Evolutionary conservation across 2,888 invertebrate genomes (phyloP).

Genomic region (Polyommatus icarus): DNA sequence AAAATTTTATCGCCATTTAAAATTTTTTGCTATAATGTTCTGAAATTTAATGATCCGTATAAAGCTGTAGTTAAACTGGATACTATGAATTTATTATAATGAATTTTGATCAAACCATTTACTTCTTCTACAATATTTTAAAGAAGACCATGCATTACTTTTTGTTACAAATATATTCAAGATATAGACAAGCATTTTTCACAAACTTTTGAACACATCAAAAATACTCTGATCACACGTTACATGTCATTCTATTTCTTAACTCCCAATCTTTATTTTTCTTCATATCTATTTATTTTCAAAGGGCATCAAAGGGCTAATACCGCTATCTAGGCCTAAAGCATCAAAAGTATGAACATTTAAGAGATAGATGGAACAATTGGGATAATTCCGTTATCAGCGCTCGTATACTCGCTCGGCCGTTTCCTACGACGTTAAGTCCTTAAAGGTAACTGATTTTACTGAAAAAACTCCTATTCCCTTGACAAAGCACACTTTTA

Average conservation of each 20-base stretch:
- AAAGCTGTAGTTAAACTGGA: not conserved
- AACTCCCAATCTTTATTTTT: too few relatives aligned
- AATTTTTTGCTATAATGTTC: not conserved
- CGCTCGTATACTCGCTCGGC: constrained; percentile 74
- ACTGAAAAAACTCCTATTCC: constrained; percentile 72
- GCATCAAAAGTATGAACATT: constrained; percentile 80
- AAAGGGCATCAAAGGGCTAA: not conserved
- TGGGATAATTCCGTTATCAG: constrained; percentile 85
- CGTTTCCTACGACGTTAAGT: constrained; percentile 75
- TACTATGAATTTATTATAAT: not conserved
- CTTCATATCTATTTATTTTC: not conserved
- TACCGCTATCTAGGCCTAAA: constrained; percentile 45
- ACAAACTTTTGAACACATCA: too few relatives aligned
- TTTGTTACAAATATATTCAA: too few relatives aligned
- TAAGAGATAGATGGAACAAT: constrained; percentile 84
- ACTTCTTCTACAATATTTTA: too few relatives aligned
- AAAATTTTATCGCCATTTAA: not conserved
- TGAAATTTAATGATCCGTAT: constrained; percentile 9
- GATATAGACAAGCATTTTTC: too few relatives aligned
- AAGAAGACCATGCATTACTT: too few relatives aligned
- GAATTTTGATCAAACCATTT: not conserved
- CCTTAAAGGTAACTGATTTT: constrained; percentile 74
- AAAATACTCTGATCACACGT: too few relatives aligned
- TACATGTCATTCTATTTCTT: too few relatives aligned
- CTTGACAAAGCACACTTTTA: constrained; percentile 69